phyloP scores from a whole-genome alignment of 35 echinoderm and acorn worm species.

The Acanthaster planci region DNA sequence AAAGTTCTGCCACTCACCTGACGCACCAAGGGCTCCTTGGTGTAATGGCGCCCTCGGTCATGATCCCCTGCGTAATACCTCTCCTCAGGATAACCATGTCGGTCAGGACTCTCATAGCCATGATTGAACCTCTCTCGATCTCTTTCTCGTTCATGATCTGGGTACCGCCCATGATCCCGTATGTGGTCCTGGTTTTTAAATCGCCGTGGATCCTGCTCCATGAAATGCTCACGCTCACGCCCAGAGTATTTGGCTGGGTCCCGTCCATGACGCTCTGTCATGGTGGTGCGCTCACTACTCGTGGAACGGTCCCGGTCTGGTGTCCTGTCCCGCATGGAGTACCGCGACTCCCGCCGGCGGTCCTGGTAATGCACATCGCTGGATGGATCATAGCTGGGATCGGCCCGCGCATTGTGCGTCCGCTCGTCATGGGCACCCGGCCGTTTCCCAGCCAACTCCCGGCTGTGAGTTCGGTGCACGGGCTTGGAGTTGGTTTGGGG shows the following conservation, averaged over 20 bases:
- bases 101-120: conserved; percentile 28
- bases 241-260: conserved; percentile 12
- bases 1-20: conserved; percentile 83
- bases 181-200: conserved; percentile 17
- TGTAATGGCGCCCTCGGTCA: conserved; percentile 57
- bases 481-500: conserved; percentile 35
- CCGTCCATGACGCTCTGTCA: conserved; percentile 22
- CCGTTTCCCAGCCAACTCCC: conserved; percentile 38
- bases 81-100: conserved; percentile 37
- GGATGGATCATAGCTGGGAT: conserved; percentile 59
- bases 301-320: conserved; percentile 25
- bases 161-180: conserved; percentile 11
- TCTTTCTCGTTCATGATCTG: conserved; percentile 10
- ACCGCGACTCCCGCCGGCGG: conserved; percentile 28
- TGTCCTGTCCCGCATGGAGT: conserved; percentile 19
- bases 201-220: conserved; percentile 35
- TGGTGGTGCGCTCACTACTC: conserved; percentile 27
- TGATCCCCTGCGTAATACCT: conserved; percentile 44
- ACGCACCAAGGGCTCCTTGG: conserved; percentile 80
- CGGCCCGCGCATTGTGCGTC: conserved; percentile 34
- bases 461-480: conserved; percentile 47
- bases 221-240: conserved; percentile 21
- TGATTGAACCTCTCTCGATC: background rate
- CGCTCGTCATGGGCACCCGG: conserved; percentile 22
- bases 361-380: conserved; percentile 60